Conservation (phyloP, 2,888 invertebrate species). For the Seira ritae region DNA sequence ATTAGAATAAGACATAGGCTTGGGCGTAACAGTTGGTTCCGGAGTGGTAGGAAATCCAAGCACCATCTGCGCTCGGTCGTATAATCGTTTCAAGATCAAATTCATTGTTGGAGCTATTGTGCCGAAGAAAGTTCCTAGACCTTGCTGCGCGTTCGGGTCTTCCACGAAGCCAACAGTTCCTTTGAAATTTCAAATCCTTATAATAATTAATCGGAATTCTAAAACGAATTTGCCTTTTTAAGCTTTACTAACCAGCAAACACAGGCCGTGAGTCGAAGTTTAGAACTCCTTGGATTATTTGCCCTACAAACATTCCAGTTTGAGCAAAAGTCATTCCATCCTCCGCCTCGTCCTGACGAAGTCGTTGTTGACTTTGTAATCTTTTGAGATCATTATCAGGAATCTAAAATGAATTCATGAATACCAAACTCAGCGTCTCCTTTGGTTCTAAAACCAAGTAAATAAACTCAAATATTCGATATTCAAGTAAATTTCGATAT, state of each 20-base stretch:
- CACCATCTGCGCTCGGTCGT: neutral
- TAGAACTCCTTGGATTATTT: slow-evolving; percentile 39
- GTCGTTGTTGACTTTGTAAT: neutral
- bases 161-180: slow-evolving; percentile 34
- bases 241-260: slow-evolving; percentile 28
- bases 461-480: no score
- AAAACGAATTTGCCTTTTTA: neutral
- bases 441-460: neutral
- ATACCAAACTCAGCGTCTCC: no score
- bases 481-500: neutral
- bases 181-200: no score
- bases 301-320: slow-evolving; percentile 24
- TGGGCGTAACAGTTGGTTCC: neutral
- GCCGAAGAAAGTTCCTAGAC: slow-evolving; percentile 5
- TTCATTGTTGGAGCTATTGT: slow-evolving; percentile 39
- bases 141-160: slow-evolving; percentile 17
- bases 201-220: neutral
- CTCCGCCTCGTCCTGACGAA: slow-evolving; percentile 25
- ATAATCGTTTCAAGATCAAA: neutral
- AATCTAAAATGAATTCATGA: slow-evolving; percentile 12
- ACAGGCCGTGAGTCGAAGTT: slow-evolving; percentile 34
- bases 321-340: slow-evolving; percentile 23
- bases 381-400: slow-evolving; percentile 23
- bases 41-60: slow-evolving; percentile 1
- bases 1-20: neutral